These are phyloP conservation scores for Orthonevra nobilis DNA, from an alignment of 2,888 invertebrate species.

Conservation along the genomic window DNA sequence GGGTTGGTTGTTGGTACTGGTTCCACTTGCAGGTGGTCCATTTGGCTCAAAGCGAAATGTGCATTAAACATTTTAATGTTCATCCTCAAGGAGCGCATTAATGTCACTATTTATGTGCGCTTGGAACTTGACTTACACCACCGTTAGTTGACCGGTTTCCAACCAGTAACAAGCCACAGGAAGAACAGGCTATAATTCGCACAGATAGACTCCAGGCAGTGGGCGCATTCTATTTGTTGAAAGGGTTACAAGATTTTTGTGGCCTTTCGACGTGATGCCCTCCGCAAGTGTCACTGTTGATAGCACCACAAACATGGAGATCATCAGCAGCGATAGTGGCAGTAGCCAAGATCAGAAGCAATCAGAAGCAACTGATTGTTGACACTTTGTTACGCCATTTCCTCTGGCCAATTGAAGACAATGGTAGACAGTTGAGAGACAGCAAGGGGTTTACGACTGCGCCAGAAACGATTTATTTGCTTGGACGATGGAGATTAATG, in stretches of 20 bases:
- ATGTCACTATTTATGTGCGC: conserved; percentile 46
- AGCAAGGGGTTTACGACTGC: conserved; percentile 30
- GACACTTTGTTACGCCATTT: conserved; percentile 54
- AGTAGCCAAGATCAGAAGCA: neutral
- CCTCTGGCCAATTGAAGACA: conserved; percentile 30
- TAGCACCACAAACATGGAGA: conserved; percentile 7
- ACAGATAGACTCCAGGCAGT: conserved; percentile 27
- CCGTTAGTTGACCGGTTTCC: conserved; percentile 35
- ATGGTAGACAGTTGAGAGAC: conserved; percentile 54
- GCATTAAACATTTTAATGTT: conserved; percentile 53
- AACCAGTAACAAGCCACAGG: neutral
- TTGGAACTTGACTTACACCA: conserved; percentile 2
- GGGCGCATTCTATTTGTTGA: too few relatives aligned
- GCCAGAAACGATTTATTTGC: conserved; percentile 25
- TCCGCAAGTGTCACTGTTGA: too few relatives aligned
- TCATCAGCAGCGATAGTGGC: conserved; percentile 1
- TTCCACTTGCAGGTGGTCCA: conserved; percentile 63
- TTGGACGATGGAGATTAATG: conserved; percentile 14
- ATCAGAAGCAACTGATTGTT: conserved; percentile 21
- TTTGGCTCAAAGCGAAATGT: conserved; percentile 61
- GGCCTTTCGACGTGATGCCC: too few relatives aligned
- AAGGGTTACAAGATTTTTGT: too few relatives aligned
- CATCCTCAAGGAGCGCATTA: conserved; percentile 64
- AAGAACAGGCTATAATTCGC: neutral
- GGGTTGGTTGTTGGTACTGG: neutral